These are phyloP conservation scores for Psilanteris sp. DNA, from an alignment of 1,140 invertebrate species.

Conservation along the genomic window DNA sequence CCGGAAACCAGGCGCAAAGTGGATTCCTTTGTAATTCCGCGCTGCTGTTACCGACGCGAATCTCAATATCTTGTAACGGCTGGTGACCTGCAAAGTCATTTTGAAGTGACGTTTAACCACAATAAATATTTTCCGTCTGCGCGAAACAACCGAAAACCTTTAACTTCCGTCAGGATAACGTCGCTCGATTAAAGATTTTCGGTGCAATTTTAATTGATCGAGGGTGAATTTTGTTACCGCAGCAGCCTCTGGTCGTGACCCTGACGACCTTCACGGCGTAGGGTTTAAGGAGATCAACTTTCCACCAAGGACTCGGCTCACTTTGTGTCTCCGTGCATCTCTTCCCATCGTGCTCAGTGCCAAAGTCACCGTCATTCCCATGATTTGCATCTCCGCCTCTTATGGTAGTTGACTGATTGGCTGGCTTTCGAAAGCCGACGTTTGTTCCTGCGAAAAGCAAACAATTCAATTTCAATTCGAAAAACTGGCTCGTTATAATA, in stretches of 20 bases:
- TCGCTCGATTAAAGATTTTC: slow-evolving; percentile 1
- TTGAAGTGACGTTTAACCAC: slow-evolving; percentile 19
- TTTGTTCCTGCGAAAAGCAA: slow-evolving; percentile 84
- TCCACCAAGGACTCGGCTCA: slow-evolving; percentile 95
- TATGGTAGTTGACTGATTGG: slow-evolving; percentile 93
- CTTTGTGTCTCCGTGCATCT: slow-evolving; percentile 93
- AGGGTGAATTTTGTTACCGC: slow-evolving; percentile 82
- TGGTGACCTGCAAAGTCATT: slow-evolving; percentile 85
- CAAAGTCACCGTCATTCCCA: slow-evolving; percentile 91
- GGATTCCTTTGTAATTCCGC: slow-evolving; percentile 91
- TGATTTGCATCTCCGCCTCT: slow-evolving; percentile 89
- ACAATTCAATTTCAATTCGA: slow-evolving; percentile 32
- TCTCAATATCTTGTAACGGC: slow-evolving; percentile 94
- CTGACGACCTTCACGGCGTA: slow-evolving; percentile 91
- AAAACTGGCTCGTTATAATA: no score
- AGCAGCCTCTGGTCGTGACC: slow-evolving; percentile 92
- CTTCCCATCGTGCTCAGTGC: slow-evolving; percentile 91
- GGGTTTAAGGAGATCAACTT: slow-evolving; percentile 90
- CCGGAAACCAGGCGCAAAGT: slow-evolving; percentile 95
- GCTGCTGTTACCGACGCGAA: slow-evolving; percentile 94
- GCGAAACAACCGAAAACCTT: no score
- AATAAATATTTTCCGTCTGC: not conserved
- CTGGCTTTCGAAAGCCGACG: slow-evolving; percentile 91
- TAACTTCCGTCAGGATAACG: no score
- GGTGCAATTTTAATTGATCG: slow-evolving; percentile 22